These are phyloP conservation scores for Venusia cambrica DNA, from an alignment of 2,888 invertebrate genomes.

Conservation along the genomic window DNA sequence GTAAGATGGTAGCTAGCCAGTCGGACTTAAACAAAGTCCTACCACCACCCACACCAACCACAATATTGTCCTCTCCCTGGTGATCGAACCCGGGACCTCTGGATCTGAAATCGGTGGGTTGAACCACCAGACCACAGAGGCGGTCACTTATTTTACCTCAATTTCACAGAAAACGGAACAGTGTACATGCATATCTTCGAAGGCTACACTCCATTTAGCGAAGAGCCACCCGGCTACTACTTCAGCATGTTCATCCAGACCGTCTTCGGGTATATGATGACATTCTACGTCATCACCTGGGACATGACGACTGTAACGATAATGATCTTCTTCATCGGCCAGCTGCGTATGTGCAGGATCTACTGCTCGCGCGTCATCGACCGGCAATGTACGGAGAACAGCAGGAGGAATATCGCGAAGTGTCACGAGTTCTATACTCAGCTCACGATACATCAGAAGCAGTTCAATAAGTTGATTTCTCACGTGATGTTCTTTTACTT, in stretches of 20 bases:
- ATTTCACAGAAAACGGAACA: constrained; percentile 48
- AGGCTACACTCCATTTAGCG: constrained; percentile 49
- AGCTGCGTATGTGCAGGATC: constrained; percentile 46
- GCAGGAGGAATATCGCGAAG: constrained; percentile 43
- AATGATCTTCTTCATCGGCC: constrained; percentile 64
- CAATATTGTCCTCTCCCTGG: too few species aligned
- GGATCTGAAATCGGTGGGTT: too few species aligned
- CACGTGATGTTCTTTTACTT: constrained; percentile 59
- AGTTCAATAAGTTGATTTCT: constrained; percentile 52
- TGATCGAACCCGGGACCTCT: too few species aligned
- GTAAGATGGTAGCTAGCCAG: too few species aligned
- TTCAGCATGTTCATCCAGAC: constrained; percentile 50
- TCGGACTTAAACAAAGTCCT: too few species aligned
- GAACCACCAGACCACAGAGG: too few species aligned
- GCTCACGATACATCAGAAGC: constrained; percentile 44
- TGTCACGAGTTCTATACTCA: constrained; percentile 48
- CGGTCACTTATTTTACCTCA: too few species aligned
- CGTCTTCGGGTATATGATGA: constrained; percentile 47
- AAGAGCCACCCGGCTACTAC: constrained; percentile 55
- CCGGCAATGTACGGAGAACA: constrained; percentile 22
- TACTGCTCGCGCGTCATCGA: constrained; percentile 40
- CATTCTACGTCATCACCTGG: constrained; percentile 52
- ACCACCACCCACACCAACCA: too few species aligned
- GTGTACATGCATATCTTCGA: constrained; percentile 51
- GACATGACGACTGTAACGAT: constrained; percentile 52